Conservation (phyloP, 2,113 vertebrate species). For the Proteles cristata region DNA sequence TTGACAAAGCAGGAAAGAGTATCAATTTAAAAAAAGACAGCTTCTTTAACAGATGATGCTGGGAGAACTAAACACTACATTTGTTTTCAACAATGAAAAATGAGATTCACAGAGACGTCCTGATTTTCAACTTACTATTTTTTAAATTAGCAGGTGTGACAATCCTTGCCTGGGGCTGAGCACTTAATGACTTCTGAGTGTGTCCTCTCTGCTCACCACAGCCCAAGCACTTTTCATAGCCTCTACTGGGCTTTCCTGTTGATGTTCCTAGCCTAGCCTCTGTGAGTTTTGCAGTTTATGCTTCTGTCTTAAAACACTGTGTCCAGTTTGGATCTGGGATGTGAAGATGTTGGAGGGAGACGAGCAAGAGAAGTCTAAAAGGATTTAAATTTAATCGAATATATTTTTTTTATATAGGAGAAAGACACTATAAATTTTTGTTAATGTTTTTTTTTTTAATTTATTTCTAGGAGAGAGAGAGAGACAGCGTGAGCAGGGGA, state of each 20-base stretch:
- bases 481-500: too few relatives aligned
- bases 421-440: too few relatives aligned
- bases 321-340: not conserved
- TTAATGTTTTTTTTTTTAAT: too few relatives aligned
- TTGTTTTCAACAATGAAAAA: not conserved
- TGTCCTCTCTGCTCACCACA: not conserved
- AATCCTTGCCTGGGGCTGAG: not conserved
- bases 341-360: not conserved
- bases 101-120: not conserved
- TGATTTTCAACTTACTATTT: not conserved
- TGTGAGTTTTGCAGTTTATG: not conserved
- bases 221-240: rapidly evolving
- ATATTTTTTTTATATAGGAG: too few relatives aligned
- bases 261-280: not conserved
- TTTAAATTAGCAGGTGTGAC: not conserved
- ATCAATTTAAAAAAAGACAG: too few relatives aligned
- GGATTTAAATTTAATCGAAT: not conserved
- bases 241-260: not conserved
- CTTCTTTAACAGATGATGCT: too few relatives aligned
- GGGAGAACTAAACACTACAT: not conserved
- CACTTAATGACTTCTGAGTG: not conserved
- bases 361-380: not conserved
- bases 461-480: too few relatives aligned
- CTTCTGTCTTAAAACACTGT: not conserved
- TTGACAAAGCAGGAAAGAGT: too few relatives aligned